Conservation (phyloP, 2,797 vertebrate species). For the Macrochelys suwanniensis region DNA sequence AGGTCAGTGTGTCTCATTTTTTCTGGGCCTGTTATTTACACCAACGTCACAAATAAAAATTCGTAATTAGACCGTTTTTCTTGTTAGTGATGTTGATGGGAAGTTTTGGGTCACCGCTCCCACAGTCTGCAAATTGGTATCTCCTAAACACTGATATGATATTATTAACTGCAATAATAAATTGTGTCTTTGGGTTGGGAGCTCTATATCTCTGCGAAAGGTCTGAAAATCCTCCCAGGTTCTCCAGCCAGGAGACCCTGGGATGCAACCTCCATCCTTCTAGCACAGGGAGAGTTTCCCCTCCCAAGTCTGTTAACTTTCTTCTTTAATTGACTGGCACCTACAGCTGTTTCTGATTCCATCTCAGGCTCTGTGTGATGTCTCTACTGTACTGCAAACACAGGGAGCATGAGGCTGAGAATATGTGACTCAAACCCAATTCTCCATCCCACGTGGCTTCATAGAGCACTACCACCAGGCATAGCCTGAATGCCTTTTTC, state of each 20-base stretch:
- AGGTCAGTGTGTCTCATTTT: neutral
- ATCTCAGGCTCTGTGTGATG: neutral
- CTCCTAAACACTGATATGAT: neutral
- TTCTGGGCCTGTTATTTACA: neutral
- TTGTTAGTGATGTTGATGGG: neutral
- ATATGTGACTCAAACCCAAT: neutral
- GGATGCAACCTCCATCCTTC: neutral
- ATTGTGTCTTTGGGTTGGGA: neutral
- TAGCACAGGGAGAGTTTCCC: neutral
- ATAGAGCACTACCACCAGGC: neutral
- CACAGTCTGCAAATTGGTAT: neutral
- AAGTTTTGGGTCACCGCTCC: neutral
- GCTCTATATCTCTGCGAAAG: neutral
- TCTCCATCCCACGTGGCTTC: neutral
- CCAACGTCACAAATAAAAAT: neutral
- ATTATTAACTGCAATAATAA: neutral
- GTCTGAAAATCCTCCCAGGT: fast-evolving
- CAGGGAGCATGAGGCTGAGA: neutral
- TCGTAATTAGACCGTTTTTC: neutral
- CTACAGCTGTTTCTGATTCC: neutral
- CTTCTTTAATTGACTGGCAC: neutral
- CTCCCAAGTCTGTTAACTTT: neutral
- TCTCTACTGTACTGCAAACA: neutral
- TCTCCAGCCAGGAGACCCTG: neutral
- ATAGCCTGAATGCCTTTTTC: neutral